These are phyloP conservation scores for Athrips mouffetella DNA, from an alignment of 2,888 invertebrate genomes.

Conservation along the genomic window DNA sequence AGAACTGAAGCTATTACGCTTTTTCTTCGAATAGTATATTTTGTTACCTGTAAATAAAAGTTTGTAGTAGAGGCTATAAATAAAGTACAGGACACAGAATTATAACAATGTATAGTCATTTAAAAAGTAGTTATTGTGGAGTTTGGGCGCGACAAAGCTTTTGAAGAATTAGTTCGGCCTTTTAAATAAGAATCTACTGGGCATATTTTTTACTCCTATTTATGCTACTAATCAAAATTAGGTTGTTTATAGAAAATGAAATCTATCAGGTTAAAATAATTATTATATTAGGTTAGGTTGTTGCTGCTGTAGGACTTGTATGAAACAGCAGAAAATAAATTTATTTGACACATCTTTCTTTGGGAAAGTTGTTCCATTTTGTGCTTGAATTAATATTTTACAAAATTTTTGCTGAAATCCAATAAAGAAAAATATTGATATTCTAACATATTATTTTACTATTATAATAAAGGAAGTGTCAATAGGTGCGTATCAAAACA, in stretches of 20 bases:
- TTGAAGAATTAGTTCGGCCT: conserved; percentile 51
- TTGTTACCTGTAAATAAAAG: neutral
- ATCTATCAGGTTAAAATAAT: no score
- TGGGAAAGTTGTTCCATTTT: no score
- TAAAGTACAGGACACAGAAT: conserved; percentile 45
- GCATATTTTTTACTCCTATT: conserved; percentile 18
- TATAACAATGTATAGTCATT: conserved; percentile 57
- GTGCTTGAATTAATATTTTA: no score
- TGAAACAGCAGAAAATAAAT: no score
- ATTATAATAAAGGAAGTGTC: no score
- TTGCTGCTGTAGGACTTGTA: no score
- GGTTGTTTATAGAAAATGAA: no score
- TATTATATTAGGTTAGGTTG: no score
- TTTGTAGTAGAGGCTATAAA: conserved; percentile 44
- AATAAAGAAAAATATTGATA: no score
- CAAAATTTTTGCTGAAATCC: no score
- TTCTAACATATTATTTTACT: no score
- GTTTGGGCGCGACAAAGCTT: conserved; percentile 59
- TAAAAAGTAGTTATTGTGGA: conserved; percentile 48
- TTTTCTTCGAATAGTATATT: neutral
- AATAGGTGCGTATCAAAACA: conserved; percentile 7
- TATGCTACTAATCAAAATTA: neutral
- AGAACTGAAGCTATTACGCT: neutral
- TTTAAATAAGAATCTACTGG: conserved; percentile 61
- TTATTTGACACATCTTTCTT: no score